Base-by-base conservation (phyloP, 1,140 invertebrate species). In the Drosophila prosaltans region DNA sequence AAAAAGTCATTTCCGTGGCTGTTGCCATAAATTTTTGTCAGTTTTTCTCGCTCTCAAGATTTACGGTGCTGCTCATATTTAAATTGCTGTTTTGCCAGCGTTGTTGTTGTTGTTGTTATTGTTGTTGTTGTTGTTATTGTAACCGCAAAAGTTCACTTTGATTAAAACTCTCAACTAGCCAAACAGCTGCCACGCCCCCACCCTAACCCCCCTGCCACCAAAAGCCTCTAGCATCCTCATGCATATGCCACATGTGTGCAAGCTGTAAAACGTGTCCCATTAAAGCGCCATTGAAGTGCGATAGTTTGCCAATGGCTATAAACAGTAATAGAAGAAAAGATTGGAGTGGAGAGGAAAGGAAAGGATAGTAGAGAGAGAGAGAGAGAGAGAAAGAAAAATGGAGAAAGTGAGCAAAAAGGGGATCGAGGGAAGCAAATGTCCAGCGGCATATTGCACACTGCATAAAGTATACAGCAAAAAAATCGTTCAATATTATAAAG, bases 1-100 rank as follows among this genome's bases (percentile, higher is more conserved):
- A 84, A 89, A 89, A 89, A 89, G 84, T 89, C 80, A 89, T 84
- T 89, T 89, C 84, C 84, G 84, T 78, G 78, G 77, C 74, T 69
- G 71, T 75, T 79, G 84, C 85, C 78, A 90, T 89, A 89, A 89
- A 89, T 89, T 89, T 51, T 60, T 75, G 77, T 69, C 84, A 81
- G 68, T 90, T 89, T 88, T 88, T 88, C 45, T 51, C 45, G 77
- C 84, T 72, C 69, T 84, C 67, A 86, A 86, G 80, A 86, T 89
- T 86, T 86, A 83, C 83, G 69, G 83, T 80, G 45, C 45, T 77
- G 70, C 80, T 89, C 80, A 89, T 83, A 82, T 85, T 85, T 82
- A 85, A 88, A 86, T 86, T 83, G 83, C 77, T 88, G 72, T 51
- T 76, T 74, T 80, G 70, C 64, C 69, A 69, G 68, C 62, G 68